Evolutionary conservation across 2,113 vertebrate species (phyloP), one percentile per base, ranked within the genome.

Genomic region (Butorides virescens): DNA sequence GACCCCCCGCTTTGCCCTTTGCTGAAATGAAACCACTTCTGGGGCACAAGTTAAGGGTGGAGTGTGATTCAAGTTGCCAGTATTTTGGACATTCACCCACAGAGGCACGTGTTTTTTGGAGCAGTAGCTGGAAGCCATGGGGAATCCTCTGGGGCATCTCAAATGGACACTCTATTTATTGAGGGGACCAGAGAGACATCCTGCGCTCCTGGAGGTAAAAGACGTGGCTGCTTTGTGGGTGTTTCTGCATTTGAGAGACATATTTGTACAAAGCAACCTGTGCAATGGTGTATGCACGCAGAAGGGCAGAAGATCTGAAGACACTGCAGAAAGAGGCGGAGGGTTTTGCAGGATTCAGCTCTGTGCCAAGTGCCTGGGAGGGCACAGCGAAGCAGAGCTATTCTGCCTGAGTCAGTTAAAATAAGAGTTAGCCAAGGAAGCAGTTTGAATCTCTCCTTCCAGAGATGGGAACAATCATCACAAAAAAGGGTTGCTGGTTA

Each of bases 261-360:
- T 9, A 18, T 65, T 91, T 93, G 20, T 34, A 34, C n/a, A 74
- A 46, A 75, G 19, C 20, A 86, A 34, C 18, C 23, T 53, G 37
- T 27, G n/a, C 44, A 59, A 5, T 7, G 63, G 14, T 42, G 29
- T 36, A 22, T 15, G 30, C 16, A 14, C 0, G 0, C 2, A 49
- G 53, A 42, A 96, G 25, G 32, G 26, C 36, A 30, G 42, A 61
- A 88, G 72, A 68, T 80, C 44, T 80, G 65, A 84, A 79, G 36
- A 32, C 39, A 5, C 49, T 25, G 32, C 59, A 77, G 44, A 59
- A 39, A 67, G 29, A n/a, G 36, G 21, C 0, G 0, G 62, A 52
- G 11, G 32, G 32, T 5, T 90, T 84, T 84, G 30, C 13, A 68
- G 32, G n/a, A 36, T 76, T 86, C 47, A 59, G 11, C 21, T 79